Evolutionary conservation across 2,888 invertebrate genomes (phyloP), one percentile per base, ranked within the genome.

Genomic region (Drosophila mercatorum): DNA sequence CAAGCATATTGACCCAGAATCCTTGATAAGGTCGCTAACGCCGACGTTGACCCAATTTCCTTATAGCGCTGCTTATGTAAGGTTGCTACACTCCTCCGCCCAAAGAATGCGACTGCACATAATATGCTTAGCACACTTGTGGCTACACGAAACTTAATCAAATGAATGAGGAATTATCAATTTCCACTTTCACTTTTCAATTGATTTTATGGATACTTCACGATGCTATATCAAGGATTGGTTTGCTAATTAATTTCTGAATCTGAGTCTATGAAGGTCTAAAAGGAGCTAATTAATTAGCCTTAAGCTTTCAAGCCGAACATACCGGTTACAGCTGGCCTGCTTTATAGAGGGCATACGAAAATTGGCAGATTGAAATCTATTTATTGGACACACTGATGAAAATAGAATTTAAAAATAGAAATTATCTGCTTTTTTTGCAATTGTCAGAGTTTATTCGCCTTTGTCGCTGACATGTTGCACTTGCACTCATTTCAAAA

Each of bases 1-100:
- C 68, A 76, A 86, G 83, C 81, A 86, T 83, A 81, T 83, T 84
- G 83, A 84, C 87, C 83, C 83, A 84, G 87, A 86, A 84, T 84
- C 83, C 83, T 84, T 84, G 81, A 83, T 86, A 86, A 84, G 83
- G 83, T 83, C 83, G 80, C 83, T 77, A 55, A 70, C 67, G 60
- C 56, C 62, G 68, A 59, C 67, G 81, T 71, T 84, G 83, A 86
- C 83, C 83, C 65, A 83, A 80, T 81, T 86, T 72, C 44, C 47
- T n/a, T 55, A 55, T 53, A 46, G 46, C 41, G 12, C 26, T 65
- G 68, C 66, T 74, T 77, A 75, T 70, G 68, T 79, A 86, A 79
- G 71, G 64, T 56, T 28, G 10, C 22, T 2, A 22, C 38, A 4
- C 52, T 8, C 53, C 10, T 36, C 22, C 28, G 2, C 0, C 40